These are phyloP conservation scores for Drosophila paracracens DNA, from an alignment of 2,888 invertebrate genomes.

Conservation along the genomic window DNA sequence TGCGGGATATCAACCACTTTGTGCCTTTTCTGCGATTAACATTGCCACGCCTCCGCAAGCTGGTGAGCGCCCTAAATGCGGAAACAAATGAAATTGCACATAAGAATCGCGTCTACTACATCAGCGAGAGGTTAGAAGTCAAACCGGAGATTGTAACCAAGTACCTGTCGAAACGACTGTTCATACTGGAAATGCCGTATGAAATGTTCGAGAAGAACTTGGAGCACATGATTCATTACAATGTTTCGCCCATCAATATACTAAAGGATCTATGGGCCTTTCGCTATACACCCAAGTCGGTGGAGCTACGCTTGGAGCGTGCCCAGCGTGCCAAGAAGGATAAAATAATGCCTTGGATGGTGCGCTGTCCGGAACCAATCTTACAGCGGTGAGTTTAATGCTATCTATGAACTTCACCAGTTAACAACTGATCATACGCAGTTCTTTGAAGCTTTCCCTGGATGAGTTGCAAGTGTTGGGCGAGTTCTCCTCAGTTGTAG, in stretches of 20 bases:
- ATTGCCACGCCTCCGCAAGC: slow-evolving; percentile 72
- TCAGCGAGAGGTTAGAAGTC: slow-evolving; percentile 86
- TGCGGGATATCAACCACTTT: slow-evolving; percentile 86
- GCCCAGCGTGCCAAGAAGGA: slow-evolving; percentile 86
- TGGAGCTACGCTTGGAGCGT: slow-evolving; percentile 86
- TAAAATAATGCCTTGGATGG: slow-evolving; percentile 89
- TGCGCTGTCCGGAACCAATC: slow-evolving; percentile 87
- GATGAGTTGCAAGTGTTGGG: slow-evolving; percentile 86
- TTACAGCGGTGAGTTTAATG: slow-evolving; percentile 86
- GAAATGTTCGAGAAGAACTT: slow-evolving; percentile 86
- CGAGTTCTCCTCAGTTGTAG: slow-evolving; percentile 85
- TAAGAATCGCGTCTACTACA: slow-evolving; percentile 87
- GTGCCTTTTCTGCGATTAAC: slow-evolving; percentile 86
- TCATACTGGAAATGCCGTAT: slow-evolving; percentile 87
- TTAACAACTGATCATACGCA: slow-evolving; percentile 45
- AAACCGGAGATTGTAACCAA: slow-evolving; percentile 85
- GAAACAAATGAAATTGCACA: slow-evolving; percentile 85
- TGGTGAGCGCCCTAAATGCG: slow-evolving; percentile 69
- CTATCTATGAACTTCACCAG: too few species aligned
- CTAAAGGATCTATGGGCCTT: slow-evolving; percentile 88
- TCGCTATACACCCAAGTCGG: slow-evolving; percentile 87
- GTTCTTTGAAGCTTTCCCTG: slow-evolving; percentile 80
- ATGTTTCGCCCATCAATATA: slow-evolving; percentile 86
- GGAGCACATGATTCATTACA: slow-evolving; percentile 86
- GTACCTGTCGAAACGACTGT: slow-evolving; percentile 86